Percentiles rank a stretch among this genome's conserved stretches.
Evolutionary conservation across 2,888 invertebrate genomes (phyloP).

Genomic region (Tenthredo notha): DNA sequence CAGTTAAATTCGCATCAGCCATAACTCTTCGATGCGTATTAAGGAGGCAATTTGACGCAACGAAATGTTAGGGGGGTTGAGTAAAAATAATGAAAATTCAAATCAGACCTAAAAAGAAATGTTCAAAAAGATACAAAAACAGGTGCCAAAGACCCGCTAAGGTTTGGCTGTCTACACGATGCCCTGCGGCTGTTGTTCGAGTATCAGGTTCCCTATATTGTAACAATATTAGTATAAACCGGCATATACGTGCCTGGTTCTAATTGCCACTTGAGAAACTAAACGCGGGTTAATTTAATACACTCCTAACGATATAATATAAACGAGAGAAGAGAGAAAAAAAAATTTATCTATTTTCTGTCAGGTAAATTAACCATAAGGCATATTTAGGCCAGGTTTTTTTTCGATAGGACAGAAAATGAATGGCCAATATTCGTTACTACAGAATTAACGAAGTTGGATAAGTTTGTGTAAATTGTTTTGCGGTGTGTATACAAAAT

Average conservation of each 20-base stretch:
- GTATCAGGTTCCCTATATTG: constrained; percentile 40
- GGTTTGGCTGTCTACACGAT: constrained; percentile 7
- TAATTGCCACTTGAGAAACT: constrained; percentile 36
- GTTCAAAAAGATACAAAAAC: constrained; percentile 6
- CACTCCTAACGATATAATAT: background rate
- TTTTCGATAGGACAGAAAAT: constrained; percentile 11
- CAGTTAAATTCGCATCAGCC: constrained; percentile 50
- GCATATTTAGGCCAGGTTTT: background rate
- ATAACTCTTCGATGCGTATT: constrained; percentile 47
- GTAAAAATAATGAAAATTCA: constrained; percentile 30
- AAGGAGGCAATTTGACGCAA: constrained; percentile 55
- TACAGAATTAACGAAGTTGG: background rate
- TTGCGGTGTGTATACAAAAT: background rate
- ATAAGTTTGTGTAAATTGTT: background rate
- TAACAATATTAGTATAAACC: constrained; percentile 29
- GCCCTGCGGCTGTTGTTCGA: constrained; percentile 18
- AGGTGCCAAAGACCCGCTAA: background rate
- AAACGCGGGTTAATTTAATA: constrained; percentile 15
- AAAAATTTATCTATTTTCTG: background rate
- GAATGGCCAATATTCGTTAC: background rate
- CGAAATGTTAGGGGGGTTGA: constrained; percentile 2
- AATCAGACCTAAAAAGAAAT: background rate
- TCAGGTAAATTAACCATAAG: background rate
- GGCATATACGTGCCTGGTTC: background rate
- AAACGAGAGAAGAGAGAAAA: too few relatives aligned